Evolutionary conservation across 2,113 vertebrate species (phyloP).

Genomic region (Pterophyllum scalare): DNA sequence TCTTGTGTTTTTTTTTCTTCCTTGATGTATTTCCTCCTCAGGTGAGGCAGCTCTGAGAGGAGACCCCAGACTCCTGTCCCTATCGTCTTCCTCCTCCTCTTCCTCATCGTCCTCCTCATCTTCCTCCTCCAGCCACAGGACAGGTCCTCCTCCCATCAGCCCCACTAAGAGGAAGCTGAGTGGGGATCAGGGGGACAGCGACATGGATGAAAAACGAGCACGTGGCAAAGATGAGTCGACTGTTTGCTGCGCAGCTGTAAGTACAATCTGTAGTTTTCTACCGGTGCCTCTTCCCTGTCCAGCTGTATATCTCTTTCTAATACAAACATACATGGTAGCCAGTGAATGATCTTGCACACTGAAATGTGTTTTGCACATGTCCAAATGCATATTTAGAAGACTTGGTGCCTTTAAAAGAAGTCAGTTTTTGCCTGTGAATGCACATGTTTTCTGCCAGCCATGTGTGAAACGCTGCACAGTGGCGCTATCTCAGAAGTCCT

Average conservation of each 20-base stretch:
- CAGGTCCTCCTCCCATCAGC: conserved; percentile 95
- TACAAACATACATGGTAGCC: background rate
- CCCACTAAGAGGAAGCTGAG: conserved; percentile 95
- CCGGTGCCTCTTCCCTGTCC: background rate
- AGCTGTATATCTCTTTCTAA: background rate
- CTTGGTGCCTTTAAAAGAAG: background rate
- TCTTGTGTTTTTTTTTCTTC: background rate
- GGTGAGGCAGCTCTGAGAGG: conserved; percentile 95
- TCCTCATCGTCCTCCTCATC: conserved; percentile 75
- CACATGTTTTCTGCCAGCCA: conserved; percentile 33
- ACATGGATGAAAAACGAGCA: conserved; percentile 92
- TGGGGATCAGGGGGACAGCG: conserved; percentile 89
- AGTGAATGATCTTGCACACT: background rate
- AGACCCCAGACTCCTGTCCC: conserved; percentile 92
- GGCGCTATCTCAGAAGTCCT: conserved; percentile 45
- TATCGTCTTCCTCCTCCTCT: conserved; percentile 82
- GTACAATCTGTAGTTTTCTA: conserved; percentile 65
- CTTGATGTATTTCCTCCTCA: conserved; percentile 44
- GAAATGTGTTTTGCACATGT: background rate
- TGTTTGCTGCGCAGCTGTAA: conserved; percentile 93
- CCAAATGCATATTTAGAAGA: background rate
- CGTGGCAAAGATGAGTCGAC: conserved; percentile 93
- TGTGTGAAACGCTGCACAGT: conserved; percentile 15
- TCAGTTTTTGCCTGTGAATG: conserved; percentile 1
- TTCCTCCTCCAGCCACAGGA: conserved; percentile 89